Evolutionary conservation across 2,888 invertebrate genomes (phyloP), one percentile per base, ranked within the genome.

Genomic region (Limnephilus marmoratus): DNA sequence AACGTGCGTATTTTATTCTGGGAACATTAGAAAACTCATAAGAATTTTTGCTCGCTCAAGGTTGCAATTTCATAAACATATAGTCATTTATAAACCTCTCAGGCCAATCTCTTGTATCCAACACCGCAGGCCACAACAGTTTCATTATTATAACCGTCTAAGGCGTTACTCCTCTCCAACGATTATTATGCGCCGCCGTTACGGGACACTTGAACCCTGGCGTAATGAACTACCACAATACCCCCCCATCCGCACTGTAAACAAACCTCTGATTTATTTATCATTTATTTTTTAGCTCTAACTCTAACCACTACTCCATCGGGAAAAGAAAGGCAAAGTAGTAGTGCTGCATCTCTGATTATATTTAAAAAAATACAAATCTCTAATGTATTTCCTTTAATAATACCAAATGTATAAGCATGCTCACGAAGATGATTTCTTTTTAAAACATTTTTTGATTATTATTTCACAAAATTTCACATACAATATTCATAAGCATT

Each of bases 121-220:
- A 68, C 9, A 9, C 7, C 68, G n/a, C 68, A 18, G 68, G 68
- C 68, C 68, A n/a, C 68, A 68, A 68, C 68, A 68, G 68, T 68
- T 68, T 68, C 68, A 86, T 86, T 86, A 86, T 49, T 86, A 86
- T 49, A 86, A 49, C 45, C 29, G 86, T 49, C 80, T 89, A 89
- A 80, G 81, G 18, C 29, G 80, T 80, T 89, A 9, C 31, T 89
- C 34, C 80, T 37, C 34, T 80, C 24, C 88, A 49, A 89, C 88
- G 88, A 89, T 81, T 89, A 89, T 89, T 81, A 89, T 80, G 34
- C 41, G 88, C 9, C 88, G 24, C 41, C 88, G 49, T 89, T 80
- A 89, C 81, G 88, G 88, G 80, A 80, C 68, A 89, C 31, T 89
- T 80, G 80, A 80, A 68, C 80, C 34, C 3, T 11, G 41, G 11